Evolutionary conservation across 2,113 vertebrate species (phyloP).

Genomic region (Diphyllodes magnificus): DNA sequence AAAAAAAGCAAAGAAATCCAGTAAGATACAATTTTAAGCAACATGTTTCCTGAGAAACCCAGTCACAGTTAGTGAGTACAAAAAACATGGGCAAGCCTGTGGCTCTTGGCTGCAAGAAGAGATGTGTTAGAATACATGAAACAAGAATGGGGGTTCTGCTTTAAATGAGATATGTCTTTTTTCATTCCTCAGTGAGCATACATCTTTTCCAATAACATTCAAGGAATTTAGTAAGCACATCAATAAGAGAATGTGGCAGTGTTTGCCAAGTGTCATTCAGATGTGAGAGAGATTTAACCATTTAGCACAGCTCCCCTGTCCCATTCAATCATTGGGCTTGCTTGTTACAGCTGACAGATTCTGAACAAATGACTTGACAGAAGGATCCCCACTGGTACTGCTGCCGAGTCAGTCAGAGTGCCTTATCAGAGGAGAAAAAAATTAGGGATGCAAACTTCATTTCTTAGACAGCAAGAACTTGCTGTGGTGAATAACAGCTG

Average conservation of each 20-base stretch:
- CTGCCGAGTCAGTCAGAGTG: not conserved
- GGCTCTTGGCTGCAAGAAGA: not conserved
- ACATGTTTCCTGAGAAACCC: not conserved
- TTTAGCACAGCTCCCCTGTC: conserved; percentile 2
- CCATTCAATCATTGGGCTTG: not conserved
- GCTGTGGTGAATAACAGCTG: not conserved
- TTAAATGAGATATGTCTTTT: not conserved
- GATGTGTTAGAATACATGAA: not conserved
- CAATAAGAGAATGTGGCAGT: not conserved
- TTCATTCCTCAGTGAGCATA: not conserved
- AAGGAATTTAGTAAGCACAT: conserved; percentile 13
- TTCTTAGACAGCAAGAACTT: not conserved
- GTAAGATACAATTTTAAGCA: not conserved
- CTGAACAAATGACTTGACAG: conserved; percentile 3
- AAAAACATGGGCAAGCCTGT: not conserved
- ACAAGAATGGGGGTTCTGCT: not conserved
- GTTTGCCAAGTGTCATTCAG: conserved; percentile 5
- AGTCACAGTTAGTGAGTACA: not conserved
- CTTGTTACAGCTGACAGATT: conserved; percentile 1
- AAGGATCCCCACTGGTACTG: not conserved
- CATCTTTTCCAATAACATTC: not conserved
- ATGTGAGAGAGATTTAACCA: not conserved
- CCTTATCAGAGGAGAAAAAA: not conserved
- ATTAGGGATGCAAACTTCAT: not conserved
- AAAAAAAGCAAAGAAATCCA: not conserved